Evolutionary conservation across 1,140 invertebrate genomes (phyloP), one percentile per base, ranked within the genome.

Genomic region (Drosophila pachea): DNA sequence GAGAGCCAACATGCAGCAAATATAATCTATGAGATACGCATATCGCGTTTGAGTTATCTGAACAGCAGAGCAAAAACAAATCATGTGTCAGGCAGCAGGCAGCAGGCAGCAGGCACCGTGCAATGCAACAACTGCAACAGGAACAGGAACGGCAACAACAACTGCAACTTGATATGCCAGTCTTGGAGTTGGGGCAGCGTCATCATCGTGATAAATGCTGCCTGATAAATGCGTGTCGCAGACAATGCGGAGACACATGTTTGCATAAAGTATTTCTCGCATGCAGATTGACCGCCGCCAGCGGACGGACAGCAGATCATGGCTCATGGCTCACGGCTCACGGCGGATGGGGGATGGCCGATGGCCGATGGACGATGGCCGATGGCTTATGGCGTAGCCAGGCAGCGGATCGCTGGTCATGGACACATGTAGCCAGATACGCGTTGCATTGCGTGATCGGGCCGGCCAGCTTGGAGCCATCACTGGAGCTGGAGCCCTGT

Each of bases 11-110:
- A 68, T 43, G 48, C 60, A 42, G 60, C 52, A 68, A 73, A 76
- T 64, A 69, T 86, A 81, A 84, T 86, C 81, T 77, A 84, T 84
- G 81, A 76, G 81, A 86, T 86, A 84, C 76, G 79, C 79, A 81
- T 84, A 84, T 84, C 81, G 81, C 81, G 86, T 86, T 86, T 84
- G 76, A 86, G 76, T 86, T 84, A 84, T 84, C 82, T 86, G 70
- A 60, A 74, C 49, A 61, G 74, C 66, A 56, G 50, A 52, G 65
- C 66, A 76, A 62, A 73, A 73, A 76, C 73, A 76, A 76, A 76
- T 76, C 66, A 76, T 73, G 60, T 48, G 63, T 43, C 69, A 65
- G 59, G 33, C 66, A 29, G 29, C 38, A 16, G 38, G 49, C 47
- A 38, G 8, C 9, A 49, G 35, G 16, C 45, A 36, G 32, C 7